A percentile compares a stretch with the other conserved stretches of the same genome.
These are phyloP conservation scores for Euthynnus affinis DNA, from an alignment of 2,797 vertebrate genomes.

Conservation along the genomic window DNA sequence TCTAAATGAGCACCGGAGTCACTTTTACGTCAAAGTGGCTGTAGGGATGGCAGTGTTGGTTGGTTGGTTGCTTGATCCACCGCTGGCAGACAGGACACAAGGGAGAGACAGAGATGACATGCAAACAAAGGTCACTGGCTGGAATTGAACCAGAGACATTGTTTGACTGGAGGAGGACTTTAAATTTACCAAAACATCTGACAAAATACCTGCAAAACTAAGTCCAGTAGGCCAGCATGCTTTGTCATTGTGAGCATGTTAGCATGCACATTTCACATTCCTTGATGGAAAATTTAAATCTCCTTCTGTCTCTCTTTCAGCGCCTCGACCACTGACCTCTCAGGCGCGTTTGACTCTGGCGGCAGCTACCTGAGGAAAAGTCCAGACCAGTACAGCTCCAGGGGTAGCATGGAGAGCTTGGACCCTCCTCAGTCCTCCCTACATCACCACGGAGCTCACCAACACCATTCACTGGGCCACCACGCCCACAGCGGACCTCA, in stretches of 20 bases:
- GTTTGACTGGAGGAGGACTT: too few species aligned
- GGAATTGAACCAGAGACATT: too few species aligned
- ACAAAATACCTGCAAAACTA: too few species aligned
- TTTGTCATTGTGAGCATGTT: neutral
- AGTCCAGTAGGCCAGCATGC: neutral
- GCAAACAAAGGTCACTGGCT: too few species aligned
- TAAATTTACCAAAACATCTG: too few species aligned
- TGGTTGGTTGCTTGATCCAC: too few species aligned
- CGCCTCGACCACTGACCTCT: constrained; percentile 92
- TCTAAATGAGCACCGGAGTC: neutral
- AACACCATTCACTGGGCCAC: constrained; percentile 58
- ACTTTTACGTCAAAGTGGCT: neutral
- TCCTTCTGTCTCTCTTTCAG: constrained; percentile 72
- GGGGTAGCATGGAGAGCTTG: constrained; percentile 97
- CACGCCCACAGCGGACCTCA: constrained; percentile 71
- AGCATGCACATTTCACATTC: too few species aligned
- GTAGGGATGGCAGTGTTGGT: too few species aligned
- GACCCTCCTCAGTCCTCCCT: constrained; percentile 81
- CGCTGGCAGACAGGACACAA: too few species aligned
- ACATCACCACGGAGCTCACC: constrained; percentile 54
- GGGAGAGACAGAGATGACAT: too few species aligned
- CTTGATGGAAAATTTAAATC: neutral
- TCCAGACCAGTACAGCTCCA: constrained; percentile 95
- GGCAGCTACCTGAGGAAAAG: constrained; percentile 90
- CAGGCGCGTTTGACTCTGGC: constrained; percentile 88